Conservation (phyloP, 1,140 invertebrate species). For the Trachymyrmex cornetzi region DNA sequence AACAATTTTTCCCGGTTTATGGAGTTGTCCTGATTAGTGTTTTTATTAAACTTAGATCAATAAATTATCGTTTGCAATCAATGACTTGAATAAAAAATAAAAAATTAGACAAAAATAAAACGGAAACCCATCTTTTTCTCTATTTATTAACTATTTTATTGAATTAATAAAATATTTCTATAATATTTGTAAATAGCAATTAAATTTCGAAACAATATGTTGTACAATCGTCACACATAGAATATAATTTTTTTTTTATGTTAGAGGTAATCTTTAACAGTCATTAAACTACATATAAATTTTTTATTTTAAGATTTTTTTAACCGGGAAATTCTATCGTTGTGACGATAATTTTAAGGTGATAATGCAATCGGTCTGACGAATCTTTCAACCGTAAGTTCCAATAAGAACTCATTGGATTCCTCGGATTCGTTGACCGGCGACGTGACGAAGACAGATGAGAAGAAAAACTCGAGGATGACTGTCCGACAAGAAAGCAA, state of each 20-base stretch:
- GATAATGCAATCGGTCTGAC: not conserved
- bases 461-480: not conserved
- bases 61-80: no score
- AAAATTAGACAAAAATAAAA: no score
- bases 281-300: not conserved
- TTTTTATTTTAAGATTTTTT: not conserved
- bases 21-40: no score
- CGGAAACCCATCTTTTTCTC: no score
- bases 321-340: not conserved
- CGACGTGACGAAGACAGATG: slow-evolving; percentile 11
- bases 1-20: no score
- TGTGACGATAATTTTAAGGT: not conserved
- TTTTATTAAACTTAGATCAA: not conserved
- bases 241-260: not conserved
- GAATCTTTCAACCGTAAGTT: slow-evolving; percentile 15
- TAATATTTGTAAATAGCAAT: not conserved
- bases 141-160: not conserved
- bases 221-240: not conserved
- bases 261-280: not conserved
- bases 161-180: not conserved
- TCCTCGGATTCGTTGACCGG: slow-evolving; percentile 31
- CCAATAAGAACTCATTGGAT: slow-evolving; percentile 32
- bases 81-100: no score
- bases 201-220: no score
- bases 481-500: slow-evolving; percentile 32